These are phyloP conservation scores for Morbakka virulenta DNA, from an alignment of 30 jellyfish, hydroid and myxozoan genomes.

Conservation along the genomic window DNA sequence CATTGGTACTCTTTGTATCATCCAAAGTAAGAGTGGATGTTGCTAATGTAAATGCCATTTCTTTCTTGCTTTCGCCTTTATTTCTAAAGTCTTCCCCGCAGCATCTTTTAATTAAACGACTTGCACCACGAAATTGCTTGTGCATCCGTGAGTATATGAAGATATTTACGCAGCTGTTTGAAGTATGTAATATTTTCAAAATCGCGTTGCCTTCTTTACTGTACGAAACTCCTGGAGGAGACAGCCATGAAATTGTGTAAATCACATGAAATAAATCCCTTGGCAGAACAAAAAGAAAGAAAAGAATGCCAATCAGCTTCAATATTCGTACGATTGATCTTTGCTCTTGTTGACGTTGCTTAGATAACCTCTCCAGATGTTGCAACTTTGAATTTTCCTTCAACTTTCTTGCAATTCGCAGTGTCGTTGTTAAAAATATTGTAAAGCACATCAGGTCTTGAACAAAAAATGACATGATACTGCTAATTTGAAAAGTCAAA, in stretches of 20 bases:
- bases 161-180: constrained; percentile 90
- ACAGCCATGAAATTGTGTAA: constrained; percentile 58
- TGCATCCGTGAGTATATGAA: constrained; percentile 91
- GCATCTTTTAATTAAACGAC: too few species aligned
- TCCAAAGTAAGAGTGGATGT: too few species aligned
- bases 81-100: too few species aligned
- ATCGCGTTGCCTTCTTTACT: constrained; percentile 45
- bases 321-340: constrained; percentile 37
- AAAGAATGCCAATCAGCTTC: constrained; percentile 54
- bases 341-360: constrained; percentile 33
- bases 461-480: background rate
- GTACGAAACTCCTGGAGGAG: constrained; percentile 43
- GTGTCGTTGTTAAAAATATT: constrained; percentile 14
- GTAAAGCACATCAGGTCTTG: constrained; percentile 14
- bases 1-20: too few species aligned
- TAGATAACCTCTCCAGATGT: background rate
- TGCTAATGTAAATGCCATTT: too few species aligned
- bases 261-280: constrained; percentile 54
- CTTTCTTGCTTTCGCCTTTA: too few species aligned
- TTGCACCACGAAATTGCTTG: constrained; percentile 17
- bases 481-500: background rate
- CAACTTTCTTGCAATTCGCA: background rate
- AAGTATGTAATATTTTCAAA: constrained; percentile 75
- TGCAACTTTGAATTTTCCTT: background rate
- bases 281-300: constrained; percentile 71